Evolutionary conservation across 1,140 invertebrate species (phyloP), one percentile per base, ranked within the genome.

Genomic region (Trypoxylus dichotomus): DNA sequence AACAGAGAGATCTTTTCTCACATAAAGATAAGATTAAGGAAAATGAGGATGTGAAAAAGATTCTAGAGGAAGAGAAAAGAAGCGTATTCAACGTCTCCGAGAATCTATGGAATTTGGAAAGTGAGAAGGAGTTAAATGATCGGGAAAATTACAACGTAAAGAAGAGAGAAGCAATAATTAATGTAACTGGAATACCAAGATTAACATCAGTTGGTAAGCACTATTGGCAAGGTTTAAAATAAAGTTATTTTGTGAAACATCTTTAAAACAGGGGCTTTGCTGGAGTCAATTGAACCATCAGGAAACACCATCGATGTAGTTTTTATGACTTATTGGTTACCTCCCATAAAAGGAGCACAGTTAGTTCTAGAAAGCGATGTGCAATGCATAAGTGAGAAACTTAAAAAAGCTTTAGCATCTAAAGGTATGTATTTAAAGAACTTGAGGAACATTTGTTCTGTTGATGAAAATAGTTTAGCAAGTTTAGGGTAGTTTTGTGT

Each of bases 301-400:
- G 80, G 81, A 72, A 84, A 83, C 79, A 82, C 87, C 3, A 80
- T 90, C 13, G 90, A 91, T 84, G 75, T 91, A 13, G 81, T 91
- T 27, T 90, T 90, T 78, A 85, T 89, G 10, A 90, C 89, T 32
- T 89, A 89, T 80, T 90, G 89, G 89, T 79, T 88, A 63, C 88
- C 89, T 15, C 77, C 88, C 0, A 86, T 86, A 72, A 82, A 85
- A 6, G 81, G 84, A 19, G 83, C 87, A 1, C 79, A 87, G 41
- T 82, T 89, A 72, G 78, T 90, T 7, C 29, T 88, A 10, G 85
- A 88, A 60, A 82, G 86, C 71, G 89, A 91, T 25, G 74, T 78
- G 13, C 54, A 88, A 24, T 89, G 89, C 77, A 88, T 89, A 29
- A 79, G 79, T 27, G 82, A 85, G 73, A 87, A 88, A 81, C 32